A percentile compares a stretch with the other conserved stretches of the same genome.
phyloP scores from a whole-genome alignment of 2,797 vertebrate genomes.

The Acropternis orthonyx region DNA sequence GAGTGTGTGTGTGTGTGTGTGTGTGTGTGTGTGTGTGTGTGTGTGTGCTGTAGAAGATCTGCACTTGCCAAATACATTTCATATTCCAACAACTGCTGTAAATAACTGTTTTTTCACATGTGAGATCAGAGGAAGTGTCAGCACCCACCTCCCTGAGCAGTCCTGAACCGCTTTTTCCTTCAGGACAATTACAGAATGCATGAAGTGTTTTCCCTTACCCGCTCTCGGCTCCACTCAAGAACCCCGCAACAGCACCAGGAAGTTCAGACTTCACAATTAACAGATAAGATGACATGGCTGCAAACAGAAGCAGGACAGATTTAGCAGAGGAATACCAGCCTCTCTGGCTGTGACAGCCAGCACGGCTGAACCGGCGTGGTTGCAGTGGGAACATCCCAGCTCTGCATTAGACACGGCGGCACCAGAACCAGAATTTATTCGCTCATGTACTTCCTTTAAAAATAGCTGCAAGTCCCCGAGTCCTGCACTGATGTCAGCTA shows the following conservation, averaged over 20 bases:
- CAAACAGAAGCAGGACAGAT: conserved; percentile 55
- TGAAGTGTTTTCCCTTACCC: conserved; percentile 79
- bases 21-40: too few relatives aligned
- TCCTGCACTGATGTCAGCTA: background rate
- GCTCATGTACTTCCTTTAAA: background rate
- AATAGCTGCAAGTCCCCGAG: background rate
- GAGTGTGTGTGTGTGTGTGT: background rate
- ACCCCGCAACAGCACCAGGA: conserved; percentile 84
- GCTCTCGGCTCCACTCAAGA: conserved; percentile 76
- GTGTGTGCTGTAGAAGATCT: background rate
- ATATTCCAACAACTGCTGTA: background rate
- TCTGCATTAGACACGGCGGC: background rate
- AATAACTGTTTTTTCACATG: background rate
- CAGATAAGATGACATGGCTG: conserved; percentile 96
- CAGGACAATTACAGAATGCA: background rate
- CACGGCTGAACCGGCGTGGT: background rate
- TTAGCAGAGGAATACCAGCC: conserved; percentile 9
- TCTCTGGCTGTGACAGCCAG: background rate
- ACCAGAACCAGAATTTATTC: conserved; percentile 3
- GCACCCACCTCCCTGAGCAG: background rate
- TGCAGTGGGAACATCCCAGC: background rate
- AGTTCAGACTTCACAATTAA: conserved; percentile 94
- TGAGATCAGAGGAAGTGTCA: background rate
- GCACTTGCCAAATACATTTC: conserved; percentile 1
- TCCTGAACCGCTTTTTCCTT: background rate